Percentiles rank a stretch among this genome's conserved stretches.
Conservation (phyloP, 2,113 vertebrate species). For the Chelonoidis abingdonii region DNA sequence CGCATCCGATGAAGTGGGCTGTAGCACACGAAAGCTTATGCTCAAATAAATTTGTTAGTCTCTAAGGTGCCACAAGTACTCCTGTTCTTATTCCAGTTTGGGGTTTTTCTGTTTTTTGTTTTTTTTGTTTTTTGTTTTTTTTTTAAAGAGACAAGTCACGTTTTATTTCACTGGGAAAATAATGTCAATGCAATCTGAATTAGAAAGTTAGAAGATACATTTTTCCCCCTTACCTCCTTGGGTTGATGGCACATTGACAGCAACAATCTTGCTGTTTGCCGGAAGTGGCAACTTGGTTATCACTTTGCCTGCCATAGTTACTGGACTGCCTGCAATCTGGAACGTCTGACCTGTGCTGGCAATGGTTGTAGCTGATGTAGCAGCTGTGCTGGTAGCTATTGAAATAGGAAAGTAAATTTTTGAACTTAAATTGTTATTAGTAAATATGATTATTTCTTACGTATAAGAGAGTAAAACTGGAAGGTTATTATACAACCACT, state of each 20-base stretch:
- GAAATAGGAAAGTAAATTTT: conserved; percentile 84
- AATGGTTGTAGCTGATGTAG: conserved; percentile 87
- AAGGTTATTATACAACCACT: conserved; percentile 13
- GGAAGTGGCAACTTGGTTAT: conserved; percentile 97
- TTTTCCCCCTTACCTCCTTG: conserved; percentile 92
- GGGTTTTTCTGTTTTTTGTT: too few relatives aligned
- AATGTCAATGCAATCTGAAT: conserved; percentile 66
- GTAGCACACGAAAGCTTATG: too few relatives aligned
- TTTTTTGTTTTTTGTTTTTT: neutral
- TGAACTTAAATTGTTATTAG: conserved; percentile 75
- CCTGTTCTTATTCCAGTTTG: too few relatives aligned
- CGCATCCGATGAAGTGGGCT: too few relatives aligned
- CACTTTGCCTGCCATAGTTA: conserved; percentile 94
- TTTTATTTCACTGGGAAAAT: conserved; percentile 49
- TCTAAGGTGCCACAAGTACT: too few relatives aligned
- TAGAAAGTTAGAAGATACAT: conserved; percentile 62
- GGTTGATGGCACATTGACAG: conserved; percentile 96
- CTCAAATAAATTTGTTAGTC: too few relatives aligned
- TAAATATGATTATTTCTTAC: conserved; percentile 70
- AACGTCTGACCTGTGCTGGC: conserved; percentile 94
- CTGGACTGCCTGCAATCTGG: conserved; percentile 94
- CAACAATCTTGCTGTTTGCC: conserved; percentile 99
- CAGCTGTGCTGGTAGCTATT: conserved; percentile 90
- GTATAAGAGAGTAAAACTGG: conserved; percentile 50
- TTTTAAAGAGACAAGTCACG: neutral